These are phyloP conservation scores for Hiodon alosoides DNA, from an alignment of 2,113 vertebrate genomes.

Conservation along the genomic window DNA sequence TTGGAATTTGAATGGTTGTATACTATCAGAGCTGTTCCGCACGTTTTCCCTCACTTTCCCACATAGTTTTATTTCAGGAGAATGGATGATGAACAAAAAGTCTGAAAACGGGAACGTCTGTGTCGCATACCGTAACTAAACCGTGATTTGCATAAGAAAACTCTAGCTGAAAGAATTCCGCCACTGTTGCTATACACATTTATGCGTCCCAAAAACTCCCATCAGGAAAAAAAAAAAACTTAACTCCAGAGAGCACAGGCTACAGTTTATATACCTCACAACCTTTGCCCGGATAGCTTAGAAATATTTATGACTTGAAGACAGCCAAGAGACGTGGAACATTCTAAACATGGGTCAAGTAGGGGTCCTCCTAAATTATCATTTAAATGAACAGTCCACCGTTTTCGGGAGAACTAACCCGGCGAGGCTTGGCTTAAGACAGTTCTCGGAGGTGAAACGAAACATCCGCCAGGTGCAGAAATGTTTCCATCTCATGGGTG, in stretches of 20 bases:
- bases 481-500: conserved; percentile 12
- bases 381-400: background rate
- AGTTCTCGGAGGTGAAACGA: background rate
- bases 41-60: conserved; percentile 45
- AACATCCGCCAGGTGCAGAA: conserved; percentile 13
- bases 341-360: too few relatives aligned
- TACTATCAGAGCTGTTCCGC: conserved; percentile 53
- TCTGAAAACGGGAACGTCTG: conserved; percentile 66
- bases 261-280: conserved; percentile 43
- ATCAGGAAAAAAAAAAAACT: too few relatives aligned
- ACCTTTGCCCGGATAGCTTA: conserved; percentile 37
- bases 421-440: too few relatives aligned
- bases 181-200: conserved; percentile 54
- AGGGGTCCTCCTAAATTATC: too few relatives aligned
- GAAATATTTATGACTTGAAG: conserved; percentile 8
- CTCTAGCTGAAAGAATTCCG: conserved; percentile 63
- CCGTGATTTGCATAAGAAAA: conserved; percentile 74
- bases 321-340: too few relatives aligned
- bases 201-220: conserved; percentile 38
- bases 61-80: conserved; percentile 47
- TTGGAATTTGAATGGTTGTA: conserved; percentile 58
- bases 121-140: conserved; percentile 74
- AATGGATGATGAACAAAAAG: conserved; percentile 66
- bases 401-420: too few relatives aligned
- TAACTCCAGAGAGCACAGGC: too few relatives aligned